A percentile compares a stretch with the other conserved stretches of the same genome.
These are phyloP conservation scores for Scaptomyza polygonia DNA, from an alignment of 2,888 invertebrate genomes.

Conservation along the genomic window DNA sequence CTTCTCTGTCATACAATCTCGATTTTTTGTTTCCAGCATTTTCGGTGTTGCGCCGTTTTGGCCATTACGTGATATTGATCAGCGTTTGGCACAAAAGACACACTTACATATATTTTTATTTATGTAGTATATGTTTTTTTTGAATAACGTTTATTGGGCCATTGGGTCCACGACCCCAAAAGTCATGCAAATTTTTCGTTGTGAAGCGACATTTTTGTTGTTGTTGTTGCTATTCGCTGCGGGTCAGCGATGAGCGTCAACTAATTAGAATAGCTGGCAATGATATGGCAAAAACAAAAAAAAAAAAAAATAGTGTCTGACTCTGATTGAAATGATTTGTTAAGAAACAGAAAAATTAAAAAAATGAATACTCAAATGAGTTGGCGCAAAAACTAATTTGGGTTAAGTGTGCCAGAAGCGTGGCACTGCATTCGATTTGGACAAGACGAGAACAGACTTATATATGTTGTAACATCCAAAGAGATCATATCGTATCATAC, in stretches of 20 bases:
- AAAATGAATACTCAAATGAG: slow-evolving; percentile 35
- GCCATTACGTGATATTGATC: slow-evolving; percentile 60
- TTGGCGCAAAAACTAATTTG: slow-evolving; percentile 41
- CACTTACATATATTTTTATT: too few relatives aligned
- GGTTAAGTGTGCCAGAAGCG: slow-evolving; percentile 9
- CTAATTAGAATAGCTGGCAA: slow-evolving; percentile 36
- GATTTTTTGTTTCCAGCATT: slow-evolving; percentile 8
- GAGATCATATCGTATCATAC: background rate
- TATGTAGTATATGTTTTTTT: background rate
- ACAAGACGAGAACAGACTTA: background rate
- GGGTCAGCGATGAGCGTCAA: slow-evolving; percentile 29
- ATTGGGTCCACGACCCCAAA: slow-evolving; percentile 29
- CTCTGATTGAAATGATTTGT: slow-evolving; percentile 57
- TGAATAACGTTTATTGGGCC: slow-evolving; percentile 36
- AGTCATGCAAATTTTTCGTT: slow-evolving; percentile 36
- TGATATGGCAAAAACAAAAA: slow-evolving; percentile 27
- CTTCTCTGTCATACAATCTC: slow-evolving; percentile 2
- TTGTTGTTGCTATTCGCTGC: slow-evolving; percentile 5
- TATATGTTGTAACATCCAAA: background rate
- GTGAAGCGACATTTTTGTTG: slow-evolving; percentile 16
- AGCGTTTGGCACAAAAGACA: slow-evolving; percentile 25
- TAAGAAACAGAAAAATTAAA: slow-evolving; percentile 16
- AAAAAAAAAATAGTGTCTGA: slow-evolving; percentile 22
- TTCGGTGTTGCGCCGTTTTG: slow-evolving; percentile 7
- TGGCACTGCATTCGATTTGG: slow-evolving; percentile 1